Base-by-base conservation (phyloP, 2,888 invertebrate genomes). In the Gandaritis pyraliata region DNA sequence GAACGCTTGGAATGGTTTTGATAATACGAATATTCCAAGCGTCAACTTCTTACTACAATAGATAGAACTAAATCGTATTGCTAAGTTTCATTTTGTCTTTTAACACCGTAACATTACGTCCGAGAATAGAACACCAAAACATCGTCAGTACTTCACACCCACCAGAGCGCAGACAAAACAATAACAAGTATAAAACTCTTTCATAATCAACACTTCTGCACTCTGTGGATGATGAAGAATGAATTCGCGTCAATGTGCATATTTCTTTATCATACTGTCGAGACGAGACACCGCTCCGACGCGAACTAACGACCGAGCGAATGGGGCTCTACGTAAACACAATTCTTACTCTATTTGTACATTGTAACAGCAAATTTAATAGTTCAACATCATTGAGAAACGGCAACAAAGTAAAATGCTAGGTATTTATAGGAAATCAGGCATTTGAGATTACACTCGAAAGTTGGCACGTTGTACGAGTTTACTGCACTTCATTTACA, bases 171-270 rank as follows among this genome's bases (percentile, higher is more conserved):
- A 59, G 55, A 41, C 10, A 52, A 64, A 56, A 57, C 56, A 59
- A 56, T 64, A 64, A 64, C 59, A 64, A 53, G 50, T 62, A 41
- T 52, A 55, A 57, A 59, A 56, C 56, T 59, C 59, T 64, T 52
- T 47, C 11, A 63, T 55, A 59, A 64, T 59, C 59, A 64, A 64
- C 64, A 43, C 33, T 18, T 53, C 49, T 55, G 23, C 55, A 55
- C 55, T 61, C 60, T 54, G 55, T 46, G 50, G 55, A 46, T 50
- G 30, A 15, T 43, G 33, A 61, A 49, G 54, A 49, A 11, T 13
- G 48, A 11, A 16, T 38, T 48, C 48, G 48, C 53, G 38, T 48
- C 47, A 53, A 48, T 58, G 51, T 23, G 46, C 29, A 13, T 12
- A 13, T 16, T 43, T 16, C 13, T 41, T 15, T 43, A 16, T 43